Evolutionary conservation across 2,113 vertebrate species (phyloP).

Genomic region (Tiliqua scincoides): DNA sequence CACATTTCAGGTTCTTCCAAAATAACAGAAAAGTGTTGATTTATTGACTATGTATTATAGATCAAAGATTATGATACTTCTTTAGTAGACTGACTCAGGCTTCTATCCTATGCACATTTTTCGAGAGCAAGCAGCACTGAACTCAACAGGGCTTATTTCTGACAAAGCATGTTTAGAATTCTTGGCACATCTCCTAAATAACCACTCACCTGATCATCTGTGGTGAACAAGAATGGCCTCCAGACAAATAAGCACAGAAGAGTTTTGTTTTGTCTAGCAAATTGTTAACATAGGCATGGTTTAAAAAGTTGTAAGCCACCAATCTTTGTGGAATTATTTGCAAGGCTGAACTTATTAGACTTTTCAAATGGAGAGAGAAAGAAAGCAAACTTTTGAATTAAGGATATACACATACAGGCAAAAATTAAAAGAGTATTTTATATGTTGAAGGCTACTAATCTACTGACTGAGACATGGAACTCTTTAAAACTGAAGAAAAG

Average conservation of each 20-base stretch:
- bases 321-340: too few relatives aligned
- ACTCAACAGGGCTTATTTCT: neutral
- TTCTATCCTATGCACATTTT: neutral
- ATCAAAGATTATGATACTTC: too few relatives aligned
- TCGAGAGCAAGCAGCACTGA: neutral
- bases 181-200: neutral
- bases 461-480: neutral
- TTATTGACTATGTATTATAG: neutral
- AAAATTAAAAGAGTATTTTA: neutral
- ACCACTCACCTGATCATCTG: neutral
- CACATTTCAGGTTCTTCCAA: neutral
- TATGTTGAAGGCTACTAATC: neutral
- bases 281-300: too few relatives aligned
- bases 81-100: neutral
- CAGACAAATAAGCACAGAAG: too few relatives aligned
- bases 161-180: neutral
- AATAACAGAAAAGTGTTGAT: too few relatives aligned
- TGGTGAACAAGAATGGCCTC: neutral
- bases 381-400: neutral
- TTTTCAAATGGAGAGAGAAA: neutral
- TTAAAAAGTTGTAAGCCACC: too few relatives aligned
- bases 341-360: neutral
- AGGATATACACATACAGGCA: neutral
- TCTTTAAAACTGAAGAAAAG: neutral
- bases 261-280: too few relatives aligned